Evolutionary conservation across 2,113 vertebrate genomes (phyloP).

Genomic region (Hippoglossus stenolepis): DNA sequence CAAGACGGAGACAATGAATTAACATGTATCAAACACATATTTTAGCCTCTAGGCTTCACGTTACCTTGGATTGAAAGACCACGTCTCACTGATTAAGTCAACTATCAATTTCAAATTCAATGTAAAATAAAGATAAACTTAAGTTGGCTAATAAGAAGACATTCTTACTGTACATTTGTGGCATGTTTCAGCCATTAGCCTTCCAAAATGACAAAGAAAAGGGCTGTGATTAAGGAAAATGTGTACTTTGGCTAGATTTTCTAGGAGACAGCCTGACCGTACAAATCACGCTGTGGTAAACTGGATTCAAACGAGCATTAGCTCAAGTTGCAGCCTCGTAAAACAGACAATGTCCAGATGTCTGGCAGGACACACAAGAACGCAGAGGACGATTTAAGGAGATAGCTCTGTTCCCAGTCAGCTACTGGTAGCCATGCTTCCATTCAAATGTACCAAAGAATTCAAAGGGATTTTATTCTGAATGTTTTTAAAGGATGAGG

Average conservation of each 20-base stretch:
- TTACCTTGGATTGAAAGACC: neutral
- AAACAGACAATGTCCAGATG: constrained; percentile 77
- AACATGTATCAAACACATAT: neutral
- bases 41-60: neutral
- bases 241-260: constrained; percentile 37
- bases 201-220: constrained; percentile 20
- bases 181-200: constrained; percentile 30
- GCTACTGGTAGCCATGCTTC: constrained; percentile 38
- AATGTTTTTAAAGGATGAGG: neutral
- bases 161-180: neutral
- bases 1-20: too few relatives aligned
- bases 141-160: neutral
- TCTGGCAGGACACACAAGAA: constrained; percentile 58
- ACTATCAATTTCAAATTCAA: constrained; percentile 28
- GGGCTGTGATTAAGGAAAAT: constrained; percentile 43
- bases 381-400: constrained; percentile 23
- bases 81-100: neutral
- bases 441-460: neutral
- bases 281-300: constrained; percentile 59
- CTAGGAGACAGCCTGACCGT: constrained; percentile 37
- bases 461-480: neutral
- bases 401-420: constrained; percentile 25
- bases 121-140: constrained; percentile 17
- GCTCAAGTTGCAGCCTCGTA: constrained; percentile 67
- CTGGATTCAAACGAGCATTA: constrained; percentile 50